Conservation (phyloP, 2,113 vertebrate species). For the Dicaeum eximium region DNA sequence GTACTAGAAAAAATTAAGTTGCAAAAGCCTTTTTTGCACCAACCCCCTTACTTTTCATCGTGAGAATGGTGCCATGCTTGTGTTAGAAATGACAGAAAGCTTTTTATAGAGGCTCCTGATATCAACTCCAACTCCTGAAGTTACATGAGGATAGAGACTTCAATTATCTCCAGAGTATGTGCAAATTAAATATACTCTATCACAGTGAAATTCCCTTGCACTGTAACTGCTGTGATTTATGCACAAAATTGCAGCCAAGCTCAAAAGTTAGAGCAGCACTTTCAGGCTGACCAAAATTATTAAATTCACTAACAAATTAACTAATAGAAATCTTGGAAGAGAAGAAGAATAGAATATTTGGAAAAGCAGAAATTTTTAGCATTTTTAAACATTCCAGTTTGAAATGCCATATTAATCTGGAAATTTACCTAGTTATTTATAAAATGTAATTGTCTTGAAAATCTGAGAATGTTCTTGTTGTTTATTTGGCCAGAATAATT, state of each 20-base stretch:
- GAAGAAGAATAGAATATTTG: background rate
- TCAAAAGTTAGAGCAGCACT: background rate
- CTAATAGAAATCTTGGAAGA: background rate
- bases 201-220: background rate
- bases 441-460: background rate
- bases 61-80: fast-evolving
- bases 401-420: background rate
- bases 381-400: background rate
- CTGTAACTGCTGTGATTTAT: background rate
- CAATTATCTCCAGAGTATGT: background rate
- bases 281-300: background rate
- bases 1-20: background rate
- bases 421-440: background rate
- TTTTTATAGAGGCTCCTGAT: background rate
- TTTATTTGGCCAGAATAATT: background rate
- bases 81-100: background rate
- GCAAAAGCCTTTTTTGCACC: background rate
- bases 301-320: background rate
- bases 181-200: background rate
- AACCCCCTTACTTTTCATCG: background rate
- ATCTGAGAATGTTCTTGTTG: background rate
- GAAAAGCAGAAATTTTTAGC: background rate
- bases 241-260: background rate
- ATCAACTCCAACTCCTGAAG: background rate
- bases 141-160: background rate